These are phyloP conservation scores for Scomber japonicus DNA, from an alignment of 2,113 vertebrate genomes.

Conservation along the genomic window DNA sequence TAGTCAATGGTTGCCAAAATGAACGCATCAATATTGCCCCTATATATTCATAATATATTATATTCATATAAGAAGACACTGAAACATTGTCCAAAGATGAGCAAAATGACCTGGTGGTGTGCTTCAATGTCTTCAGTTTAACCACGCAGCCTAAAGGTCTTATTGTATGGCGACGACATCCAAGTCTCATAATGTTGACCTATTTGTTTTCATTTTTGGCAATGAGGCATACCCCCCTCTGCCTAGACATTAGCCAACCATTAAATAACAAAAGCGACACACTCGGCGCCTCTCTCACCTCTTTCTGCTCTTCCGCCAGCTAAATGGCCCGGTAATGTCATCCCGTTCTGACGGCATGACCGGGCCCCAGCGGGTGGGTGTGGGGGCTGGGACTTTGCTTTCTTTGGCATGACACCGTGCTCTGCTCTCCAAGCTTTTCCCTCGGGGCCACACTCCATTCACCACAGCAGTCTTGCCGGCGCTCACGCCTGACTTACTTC, in stretches of 20 bases:
- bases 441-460: constrained; percentile 77
- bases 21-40: background rate
- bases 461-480: constrained; percentile 61
- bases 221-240: constrained; percentile 42
- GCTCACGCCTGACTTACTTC: constrained; percentile 78
- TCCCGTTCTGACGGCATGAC: constrained; percentile 77
- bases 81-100: constrained; percentile 28
- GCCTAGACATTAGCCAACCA: constrained; percentile 75
- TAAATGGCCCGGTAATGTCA: constrained; percentile 83
- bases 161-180: constrained; percentile 25
- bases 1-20: background rate
- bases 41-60: constrained; percentile 16
- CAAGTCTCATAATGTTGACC: constrained; percentile 50
- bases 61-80: constrained; percentile 7
- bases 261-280: constrained; percentile 80
- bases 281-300: constrained; percentile 70
- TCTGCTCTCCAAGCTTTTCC: constrained; percentile 75
- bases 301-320: constrained; percentile 73
- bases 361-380: constrained; percentile 54
- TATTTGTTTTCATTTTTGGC: constrained; percentile 72
- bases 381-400: constrained; percentile 61
- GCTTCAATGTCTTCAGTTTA: constrained; percentile 40
- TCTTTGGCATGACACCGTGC: constrained; percentile 78
- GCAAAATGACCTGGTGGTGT: constrained; percentile 37
- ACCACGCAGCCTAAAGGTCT: constrained; percentile 35